Conservation (phyloP, 2,113 vertebrate genomes). For the Eptesicus fuscus region DNA sequence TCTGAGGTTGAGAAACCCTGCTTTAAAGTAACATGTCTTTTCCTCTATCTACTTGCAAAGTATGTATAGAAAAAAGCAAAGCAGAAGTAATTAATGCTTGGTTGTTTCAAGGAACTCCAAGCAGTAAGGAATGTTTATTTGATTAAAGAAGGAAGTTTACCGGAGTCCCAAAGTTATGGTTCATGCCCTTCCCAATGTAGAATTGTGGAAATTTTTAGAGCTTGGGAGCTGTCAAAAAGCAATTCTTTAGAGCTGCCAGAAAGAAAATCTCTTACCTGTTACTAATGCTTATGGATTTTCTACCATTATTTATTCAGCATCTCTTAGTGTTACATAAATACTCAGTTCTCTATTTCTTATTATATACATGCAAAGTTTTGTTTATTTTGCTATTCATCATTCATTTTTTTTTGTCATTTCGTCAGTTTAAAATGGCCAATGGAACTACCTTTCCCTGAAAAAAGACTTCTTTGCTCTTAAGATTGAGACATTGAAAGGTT, state of each 20-base stretch:
- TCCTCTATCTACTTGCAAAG: not conserved
- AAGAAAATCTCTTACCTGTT: not conserved
- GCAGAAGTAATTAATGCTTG: not conserved
- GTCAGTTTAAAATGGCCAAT: constrained; percentile 21
- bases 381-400: constrained; percentile 23
- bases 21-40: not conserved
- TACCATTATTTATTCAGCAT: constrained; percentile 17
- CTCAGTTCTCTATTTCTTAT: not conserved
- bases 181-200: not conserved
- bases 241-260: not conserved
- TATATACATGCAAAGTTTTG: not conserved
- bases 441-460: not conserved
- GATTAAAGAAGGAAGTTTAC: not conserved
- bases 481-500: not conserved
- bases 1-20: not conserved
- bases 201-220: not conserved
- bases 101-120: constrained; percentile 16
- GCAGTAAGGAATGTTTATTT: constrained; percentile 38
- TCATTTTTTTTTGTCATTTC: constrained; percentile 49
- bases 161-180: not conserved
- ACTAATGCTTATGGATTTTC: not conserved
- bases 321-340: not conserved
- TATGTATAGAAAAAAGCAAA: not conserved
- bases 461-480: constrained; percentile 24
- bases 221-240: not conserved